Evolutionary conservation across 2,113 vertebrate genomes (phyloP), one percentile per base, ranked within the genome.

Genomic region (Manacus vitellinus): DNA sequence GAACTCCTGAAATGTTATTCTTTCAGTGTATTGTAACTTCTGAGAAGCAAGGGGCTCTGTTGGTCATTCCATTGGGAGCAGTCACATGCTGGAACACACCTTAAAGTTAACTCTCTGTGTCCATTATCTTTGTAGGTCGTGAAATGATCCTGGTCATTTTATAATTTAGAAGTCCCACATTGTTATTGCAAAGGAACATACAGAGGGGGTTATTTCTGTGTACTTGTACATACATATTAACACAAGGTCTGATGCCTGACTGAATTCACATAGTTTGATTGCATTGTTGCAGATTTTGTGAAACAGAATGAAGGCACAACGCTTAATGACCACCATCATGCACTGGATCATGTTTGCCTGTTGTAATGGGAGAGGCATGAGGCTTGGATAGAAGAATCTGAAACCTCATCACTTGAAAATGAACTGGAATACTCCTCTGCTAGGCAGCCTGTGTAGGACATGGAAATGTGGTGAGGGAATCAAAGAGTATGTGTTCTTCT

Each of bases 401-500:
- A 67, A 90, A 35, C 23, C 5, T 28, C 5, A 31, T 82, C 8
- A 33, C 25, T 21, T 74, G 9, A n/a, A 56, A 51, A n/a, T 63
- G 43, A 56, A 16, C 25, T 31, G 19, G 22, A 70, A 55, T n/a
- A 13, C 4, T 10, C 9, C 39, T 71, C 23, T 88, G 39, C 66
- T 74, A 37, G 39, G 66, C 28, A 81, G 15, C 14, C 17, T 49
- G 5, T 3, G 5, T 49, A 43, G 25, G 15, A 25, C 55, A 12
- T 71, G 14, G 15, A 63, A 59, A 31, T 78, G 22, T 21, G 4
- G 10, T 30, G 17, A 63, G 30, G 35, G 16, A 85, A 58, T 81
- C 1, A 3, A 52, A 41, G 8, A 43, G 1, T 23, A 2, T 5
- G 0, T 14, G 0, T 47, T 56, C 39, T 47, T 47, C 35, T 72